phyloP scores from a whole-genome alignment of 1,140 invertebrate genomes.

The Thereuonema tuberculata region DNA sequence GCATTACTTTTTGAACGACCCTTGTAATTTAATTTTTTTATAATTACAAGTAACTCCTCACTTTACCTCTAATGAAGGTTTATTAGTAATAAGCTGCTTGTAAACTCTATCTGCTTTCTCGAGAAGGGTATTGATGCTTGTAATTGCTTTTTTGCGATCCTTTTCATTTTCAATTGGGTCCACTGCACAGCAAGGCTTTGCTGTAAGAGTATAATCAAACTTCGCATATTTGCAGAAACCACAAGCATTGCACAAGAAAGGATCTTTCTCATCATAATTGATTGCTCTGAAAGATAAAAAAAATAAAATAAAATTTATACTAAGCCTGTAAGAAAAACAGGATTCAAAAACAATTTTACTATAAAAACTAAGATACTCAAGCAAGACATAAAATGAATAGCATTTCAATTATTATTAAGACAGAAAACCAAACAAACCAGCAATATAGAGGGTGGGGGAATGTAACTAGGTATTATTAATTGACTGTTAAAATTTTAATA shows the following conservation, averaged over 20 bases:
- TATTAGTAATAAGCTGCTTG: slow-evolving; percentile 72
- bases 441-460: too few relatives aligned
- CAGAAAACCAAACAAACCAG: too few relatives aligned
- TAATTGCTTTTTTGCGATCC: slow-evolving; percentile 86
- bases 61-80: slow-evolving; percentile 69
- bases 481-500: too few relatives aligned
- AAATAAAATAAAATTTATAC: slow-evolving; percentile 6
- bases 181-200: slow-evolving; percentile 81
- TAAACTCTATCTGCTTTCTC: slow-evolving; percentile 93
- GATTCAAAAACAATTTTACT: not conserved
- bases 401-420: too few relatives aligned
- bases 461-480: too few relatives aligned
- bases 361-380: too few relatives aligned
- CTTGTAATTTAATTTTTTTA: too few relatives aligned
- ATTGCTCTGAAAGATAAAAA: slow-evolving; percentile 51
- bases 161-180: slow-evolving; percentile 96
- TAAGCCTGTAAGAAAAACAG: slow-evolving; percentile 6
- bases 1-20: too few relatives aligned
- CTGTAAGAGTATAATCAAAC: slow-evolving; percentile 84
- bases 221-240: slow-evolving; percentile 99
- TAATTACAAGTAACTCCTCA: too few relatives aligned
- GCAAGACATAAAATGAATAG: too few relatives aligned
- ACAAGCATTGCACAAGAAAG: slow-evolving; percentile 94
- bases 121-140: slow-evolving; percentile 71
- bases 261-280: slow-evolving; percentile 98